Evolutionary conservation across 2,113 vertebrate species (phyloP).

Genomic region (Pelecanus crispus): DNA sequence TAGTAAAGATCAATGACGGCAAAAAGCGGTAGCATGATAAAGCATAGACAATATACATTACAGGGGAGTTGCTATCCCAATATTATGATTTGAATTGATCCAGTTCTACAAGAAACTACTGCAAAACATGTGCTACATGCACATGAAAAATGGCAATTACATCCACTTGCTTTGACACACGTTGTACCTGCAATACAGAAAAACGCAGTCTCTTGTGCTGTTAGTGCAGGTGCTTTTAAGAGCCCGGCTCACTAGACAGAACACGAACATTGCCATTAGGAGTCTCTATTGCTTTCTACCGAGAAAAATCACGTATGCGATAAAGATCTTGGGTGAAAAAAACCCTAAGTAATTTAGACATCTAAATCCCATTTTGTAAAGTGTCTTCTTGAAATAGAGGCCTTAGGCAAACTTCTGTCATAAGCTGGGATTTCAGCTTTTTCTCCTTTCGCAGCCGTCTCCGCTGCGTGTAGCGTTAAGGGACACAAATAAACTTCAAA

Average conservation of each 20-base stretch:
- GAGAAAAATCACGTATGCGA: neutral
- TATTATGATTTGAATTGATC: neutral
- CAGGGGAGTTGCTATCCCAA: neutral
- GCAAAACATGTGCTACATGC: neutral
- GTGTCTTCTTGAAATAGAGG: neutral
- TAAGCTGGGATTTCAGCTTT: neutral
- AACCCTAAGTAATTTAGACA: neutral
- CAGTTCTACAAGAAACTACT: neutral
- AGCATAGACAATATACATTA: neutral
- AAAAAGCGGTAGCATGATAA: rapidly evolving
- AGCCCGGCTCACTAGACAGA: neutral
- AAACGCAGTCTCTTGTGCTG: neutral
- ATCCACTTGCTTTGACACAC: neutral
- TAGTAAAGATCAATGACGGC: neutral
- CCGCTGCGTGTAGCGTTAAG: neutral
- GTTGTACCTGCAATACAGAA: neutral
- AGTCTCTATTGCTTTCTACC: neutral
- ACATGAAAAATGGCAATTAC: neutral
- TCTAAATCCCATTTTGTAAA: neutral
- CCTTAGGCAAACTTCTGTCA: neutral
- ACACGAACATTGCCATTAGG: neutral
- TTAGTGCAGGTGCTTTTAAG: neutral
- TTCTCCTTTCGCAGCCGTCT: neutral
- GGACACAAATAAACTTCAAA: neutral
- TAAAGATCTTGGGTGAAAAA: neutral